Percentiles rank a stretch among this genome's conserved stretches.
Evolutionary conservation across 2,888 invertebrate species (phyloP).

Genomic region (Deilephila elpenor): DNA sequence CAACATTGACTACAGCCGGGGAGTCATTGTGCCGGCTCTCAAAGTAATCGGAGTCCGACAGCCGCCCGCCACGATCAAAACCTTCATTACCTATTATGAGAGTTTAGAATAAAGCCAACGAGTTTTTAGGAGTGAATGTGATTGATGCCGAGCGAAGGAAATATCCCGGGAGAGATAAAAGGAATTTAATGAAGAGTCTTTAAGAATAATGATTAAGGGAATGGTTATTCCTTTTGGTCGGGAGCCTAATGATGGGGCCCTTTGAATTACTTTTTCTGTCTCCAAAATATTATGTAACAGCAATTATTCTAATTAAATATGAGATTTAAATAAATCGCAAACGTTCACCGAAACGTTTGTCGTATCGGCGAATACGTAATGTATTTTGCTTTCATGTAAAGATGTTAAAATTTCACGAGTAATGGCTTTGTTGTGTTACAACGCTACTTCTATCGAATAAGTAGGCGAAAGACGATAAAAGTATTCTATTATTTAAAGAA

Average conservation of each 20-base stretch:
- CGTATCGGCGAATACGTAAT: conserved; percentile 17
- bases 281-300: conserved; percentile 69
- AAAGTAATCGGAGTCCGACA: conserved; percentile 81
- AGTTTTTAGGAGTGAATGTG: conserved; percentile 84
- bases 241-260: conserved; percentile 79
- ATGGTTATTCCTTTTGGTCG: conserved; percentile 83
- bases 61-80: conserved; percentile 78
- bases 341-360: neutral
- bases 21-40: conserved; percentile 79
- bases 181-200: conserved; percentile 85
- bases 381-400: conserved; percentile 26
- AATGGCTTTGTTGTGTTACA: conserved; percentile 28
- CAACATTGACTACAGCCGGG: conserved; percentile 78
- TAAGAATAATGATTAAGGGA: conserved; percentile 84
- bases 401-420: conserved; percentile 25
- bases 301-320: conserved; percentile 70
- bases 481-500: conserved; percentile 31
- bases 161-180: conserved; percentile 84
- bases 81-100: conserved; percentile 85
- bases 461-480: conserved; percentile 30
- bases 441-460: conserved; percentile 25
- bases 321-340: neutral
- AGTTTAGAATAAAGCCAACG: conserved; percentile 85
- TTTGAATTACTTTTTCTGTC: conserved; percentile 78
- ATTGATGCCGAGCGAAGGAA: conserved; percentile 83